Percentiles rank a stretch among this genome's conserved stretches.
phyloP scores from a whole-genome alignment of 2,113 vertebrate species.

The Ranitomeya imitator region DNA sequence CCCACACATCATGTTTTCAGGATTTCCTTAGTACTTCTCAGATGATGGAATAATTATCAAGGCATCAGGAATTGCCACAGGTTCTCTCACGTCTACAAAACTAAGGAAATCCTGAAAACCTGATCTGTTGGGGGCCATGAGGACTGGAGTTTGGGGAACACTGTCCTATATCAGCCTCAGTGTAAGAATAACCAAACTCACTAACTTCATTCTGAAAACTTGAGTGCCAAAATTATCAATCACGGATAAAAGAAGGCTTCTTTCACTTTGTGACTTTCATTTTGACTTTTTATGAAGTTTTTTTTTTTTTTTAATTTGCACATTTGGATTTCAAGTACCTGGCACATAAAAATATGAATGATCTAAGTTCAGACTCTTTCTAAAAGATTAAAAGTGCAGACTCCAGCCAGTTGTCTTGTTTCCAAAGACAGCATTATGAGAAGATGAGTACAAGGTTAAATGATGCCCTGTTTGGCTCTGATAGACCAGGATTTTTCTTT shows the following conservation, averaged over 20 bases:
- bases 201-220: neutral
- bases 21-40: too few species aligned
- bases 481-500: slow-evolving; percentile 57
- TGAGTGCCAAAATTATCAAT: too few species aligned
- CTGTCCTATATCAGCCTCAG: neutral
- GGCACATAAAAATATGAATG: slow-evolving; percentile 57
- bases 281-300: slow-evolving; percentile 14
- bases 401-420: slow-evolving; percentile 71
- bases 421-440: slow-evolving; percentile 67
- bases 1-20: too few species aligned
- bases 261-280: slow-evolving; percentile 25
- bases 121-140: too few species aligned
- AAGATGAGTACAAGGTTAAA: slow-evolving; percentile 70
- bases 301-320: neutral
- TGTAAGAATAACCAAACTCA: neutral
- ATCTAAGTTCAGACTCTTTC: slow-evolving; percentile 60
- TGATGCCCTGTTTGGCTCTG: slow-evolving; percentile 57
- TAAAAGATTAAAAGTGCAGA: slow-evolving; percentile 63
- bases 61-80: too few species aligned
- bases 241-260: neutral
- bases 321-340: slow-evolving; percentile 38
- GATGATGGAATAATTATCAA: too few species aligned
- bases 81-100: too few species aligned
- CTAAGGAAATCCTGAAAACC: too few species aligned
- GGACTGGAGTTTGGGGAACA: too few species aligned